Evolutionary conservation across 2,888 invertebrate genomes (phyloP).

Genomic region (Eucera pruinosa): DNA sequence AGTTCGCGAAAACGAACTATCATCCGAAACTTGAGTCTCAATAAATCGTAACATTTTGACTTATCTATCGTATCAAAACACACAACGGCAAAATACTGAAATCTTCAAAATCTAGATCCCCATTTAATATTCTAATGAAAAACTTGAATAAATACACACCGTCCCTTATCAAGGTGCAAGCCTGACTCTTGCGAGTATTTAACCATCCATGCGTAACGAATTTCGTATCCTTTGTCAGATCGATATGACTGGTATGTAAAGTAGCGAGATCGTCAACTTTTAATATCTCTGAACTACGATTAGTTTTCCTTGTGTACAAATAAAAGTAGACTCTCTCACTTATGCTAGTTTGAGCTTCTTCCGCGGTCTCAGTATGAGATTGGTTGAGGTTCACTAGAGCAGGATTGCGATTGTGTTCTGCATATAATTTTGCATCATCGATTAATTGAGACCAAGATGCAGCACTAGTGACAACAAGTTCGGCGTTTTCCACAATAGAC

Average conservation of each 20-base stretch:
- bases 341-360: constrained; percentile 31
- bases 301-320: constrained; percentile 69
- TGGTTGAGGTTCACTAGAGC: not conserved
- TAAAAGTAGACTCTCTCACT: constrained; percentile 68
- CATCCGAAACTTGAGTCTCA: too few species aligned
- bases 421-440: too few species aligned
- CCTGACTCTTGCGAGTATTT: constrained; percentile 55
- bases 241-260: constrained; percentile 68
- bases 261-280: constrained; percentile 57
- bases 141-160: constrained; percentile 68
- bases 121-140: not conserved
- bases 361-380: constrained; percentile 11
- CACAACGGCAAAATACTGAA: too few species aligned
- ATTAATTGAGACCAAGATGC: too few species aligned
- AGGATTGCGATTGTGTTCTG: constrained; percentile 34
- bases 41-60: too few species aligned
- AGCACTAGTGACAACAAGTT: too few species aligned
- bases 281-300: constrained; percentile 48
- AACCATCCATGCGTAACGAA: constrained; percentile 79
- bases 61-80: too few species aligned
- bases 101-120: too few species aligned
- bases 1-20: too few species aligned
- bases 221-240: constrained; percentile 71
- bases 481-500: too few species aligned
- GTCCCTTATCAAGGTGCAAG: constrained; percentile 70